Base-by-base conservation (phyloP, 2,888 invertebrate genomes). In the Scrobipalpa atriplicella region DNA sequence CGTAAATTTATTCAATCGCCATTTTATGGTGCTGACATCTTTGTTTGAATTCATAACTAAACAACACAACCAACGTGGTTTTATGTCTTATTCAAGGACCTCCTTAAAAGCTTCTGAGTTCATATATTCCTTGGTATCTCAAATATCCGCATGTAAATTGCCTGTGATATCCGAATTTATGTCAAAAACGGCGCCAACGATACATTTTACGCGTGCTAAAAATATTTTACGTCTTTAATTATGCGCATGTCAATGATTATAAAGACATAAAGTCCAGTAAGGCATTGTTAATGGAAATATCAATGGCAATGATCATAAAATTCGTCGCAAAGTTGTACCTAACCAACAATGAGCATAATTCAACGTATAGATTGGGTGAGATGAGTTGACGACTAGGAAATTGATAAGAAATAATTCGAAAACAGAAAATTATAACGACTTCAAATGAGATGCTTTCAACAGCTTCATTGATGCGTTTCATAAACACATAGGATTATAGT, bases 101-200 rank as follows among this genome's bases (percentile, higher is more conserved):
- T 70, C 71, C 76, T 81, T 83, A 83, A 85, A 85, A 84, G 82
- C 78, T 70, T 78, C 66, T 62, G 64, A 73, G 70, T 67, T 74
- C 65, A n/a, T n/a, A n/a, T 81, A 81, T 83, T 78, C 71, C 65
- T 72, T 70, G 73, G 80, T 78, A 80, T 82, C 80, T 77, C 71
- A 75, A 82, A 81, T 80, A 84, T 82, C 76, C 68, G 66, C 73
- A 84, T 85, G 78, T 78, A 83, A 86, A 81, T 84, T 70, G 71
- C 54, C 66, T 71, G 21, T 75, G 70, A 75, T 72, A 76, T 76
- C 75, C 67, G 70, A 75, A 77, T 80, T 81, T 75, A 81, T 78
- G 75, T 72, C 72, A 73, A 76, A 77, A 73, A 68, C 70, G 80
- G 80, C 83, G 81, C 81, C 82, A 77, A 72, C 75, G 72, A n/a